Conservation (phyloP, 2,113 vertebrate species). For the Perognathus longimembris region DNA sequence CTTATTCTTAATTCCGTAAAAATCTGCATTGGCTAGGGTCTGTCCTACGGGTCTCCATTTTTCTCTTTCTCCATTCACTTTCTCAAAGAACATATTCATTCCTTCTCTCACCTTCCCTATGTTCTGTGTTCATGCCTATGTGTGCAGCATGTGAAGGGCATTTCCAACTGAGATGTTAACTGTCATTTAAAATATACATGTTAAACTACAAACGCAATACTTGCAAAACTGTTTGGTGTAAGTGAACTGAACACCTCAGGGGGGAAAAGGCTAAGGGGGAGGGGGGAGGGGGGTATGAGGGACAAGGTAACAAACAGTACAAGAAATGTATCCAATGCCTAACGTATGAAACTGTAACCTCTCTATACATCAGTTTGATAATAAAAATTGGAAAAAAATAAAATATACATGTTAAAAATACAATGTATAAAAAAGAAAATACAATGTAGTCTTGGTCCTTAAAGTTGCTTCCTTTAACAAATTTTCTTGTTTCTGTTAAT, state of each 20-base stretch:
- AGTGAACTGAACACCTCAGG: too few relatives aligned
- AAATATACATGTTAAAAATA: conserved; percentile 1
- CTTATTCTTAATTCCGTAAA: neutral
- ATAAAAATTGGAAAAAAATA: too few relatives aligned
- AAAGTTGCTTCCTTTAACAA: neutral
- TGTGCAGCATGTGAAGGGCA: neutral
- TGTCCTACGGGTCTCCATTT: neutral
- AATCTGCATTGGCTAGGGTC: neutral
- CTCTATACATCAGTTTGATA: too few relatives aligned
- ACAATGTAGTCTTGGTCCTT: neutral
- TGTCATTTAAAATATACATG: neutral
- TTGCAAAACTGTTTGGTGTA: too few relatives aligned
- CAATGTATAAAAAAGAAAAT: too few relatives aligned
- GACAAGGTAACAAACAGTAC: too few relatives aligned
- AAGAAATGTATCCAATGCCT: too few relatives aligned
- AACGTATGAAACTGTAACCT: too few relatives aligned
- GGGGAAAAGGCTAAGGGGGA: too few relatives aligned
- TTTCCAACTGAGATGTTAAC: neutral
- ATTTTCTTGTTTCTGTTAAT: neutral
- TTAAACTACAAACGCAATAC: too few relatives aligned
- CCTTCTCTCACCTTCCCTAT: neutral
- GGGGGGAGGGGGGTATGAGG: too few relatives aligned
- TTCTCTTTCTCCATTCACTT: neutral
- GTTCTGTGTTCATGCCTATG: neutral
- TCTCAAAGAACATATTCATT: conserved; percentile 10